Base-by-base conservation (phyloP, 2,888 invertebrate species). In the Deilephila elpenor region DNA sequence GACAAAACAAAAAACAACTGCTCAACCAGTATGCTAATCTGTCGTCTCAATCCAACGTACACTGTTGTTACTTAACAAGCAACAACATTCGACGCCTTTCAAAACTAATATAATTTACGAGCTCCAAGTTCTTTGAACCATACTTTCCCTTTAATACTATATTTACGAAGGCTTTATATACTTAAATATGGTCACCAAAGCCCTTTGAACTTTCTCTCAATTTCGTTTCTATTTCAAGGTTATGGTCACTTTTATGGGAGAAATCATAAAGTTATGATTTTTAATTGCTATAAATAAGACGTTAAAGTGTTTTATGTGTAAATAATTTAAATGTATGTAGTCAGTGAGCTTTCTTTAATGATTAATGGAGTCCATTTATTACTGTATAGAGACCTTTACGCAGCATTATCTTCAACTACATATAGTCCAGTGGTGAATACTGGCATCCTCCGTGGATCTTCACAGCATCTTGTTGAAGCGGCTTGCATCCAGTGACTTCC, bases 201-300 rank as follows among this genome's bases (percentile, higher is more conserved):
- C 29, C 20, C 34, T 53, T 53, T 62, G 61, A 53, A 71, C 73
- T 73, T 73, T 73, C 73, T 71, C 73, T 37, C 53, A 25, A 59
- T 67, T 51, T 72, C 32, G 17, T 64, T 44, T 61, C 51, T 32
- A 25, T 0, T 14, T 44, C 53, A 72, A 72, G 64, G 62, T 72
- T 34, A 72, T 29, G 20, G 25, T 25, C 25, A 51, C 67, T 51
- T 67, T 67, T 51, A 19, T 67, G 25, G 14, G 44, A 44, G 67
- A 67, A 67, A 51, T 51, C 51, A 71, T 56, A 51, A 53, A 32
- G 17, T 71, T 59, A 71, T 59, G 51, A 34, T 71, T 71, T 71
- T 51, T 51, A 6, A 44, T 67, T 37, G 44, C 51, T 20, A 25
- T 67, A 51, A 51, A 51, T 51, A 25, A 44, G 25, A 67, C 25